phyloP scores from a whole-genome alignment of 2,797 vertebrate genomes.

The Alca torda region DNA sequence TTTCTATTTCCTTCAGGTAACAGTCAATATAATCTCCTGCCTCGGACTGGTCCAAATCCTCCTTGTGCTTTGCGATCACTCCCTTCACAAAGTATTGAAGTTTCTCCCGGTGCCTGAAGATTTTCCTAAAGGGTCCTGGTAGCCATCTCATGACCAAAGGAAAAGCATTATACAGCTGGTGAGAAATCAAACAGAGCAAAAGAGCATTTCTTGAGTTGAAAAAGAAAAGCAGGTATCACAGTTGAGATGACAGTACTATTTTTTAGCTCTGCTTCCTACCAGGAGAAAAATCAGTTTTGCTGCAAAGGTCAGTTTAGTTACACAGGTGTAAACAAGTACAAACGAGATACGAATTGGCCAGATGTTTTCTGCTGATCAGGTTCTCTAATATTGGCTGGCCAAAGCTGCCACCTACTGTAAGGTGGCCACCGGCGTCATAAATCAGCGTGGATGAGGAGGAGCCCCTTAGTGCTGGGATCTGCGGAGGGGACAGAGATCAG shows the following conservation, averaged over 20 bases:
- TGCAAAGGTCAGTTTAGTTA: neutral
- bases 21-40: conserved; percentile 81
- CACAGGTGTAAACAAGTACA: neutral
- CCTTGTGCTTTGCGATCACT: conserved; percentile 74
- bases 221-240: neutral
- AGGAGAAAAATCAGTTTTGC: neutral
- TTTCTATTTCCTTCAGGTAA: conserved; percentile 82
- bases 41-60: conserved; percentile 69
- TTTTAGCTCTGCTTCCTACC: neutral
- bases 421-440: neutral
- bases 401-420: neutral
- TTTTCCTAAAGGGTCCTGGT: conserved; percentile 79
- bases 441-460: neutral
- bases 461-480: neutral
- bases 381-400: neutral
- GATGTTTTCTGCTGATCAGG: neutral
- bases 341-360: neutral
- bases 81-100: conserved; percentile 70
- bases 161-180: conserved; percentile 74
- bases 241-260: neutral
- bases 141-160: conserved; percentile 78
- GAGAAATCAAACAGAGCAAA: conserved; percentile 12
- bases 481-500: neutral
- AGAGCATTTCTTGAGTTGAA: neutral
- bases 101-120: conserved; percentile 64